phyloP scores from a whole-genome alignment of 2,888 invertebrate genomes.

The Sesia apiformis region DNA sequence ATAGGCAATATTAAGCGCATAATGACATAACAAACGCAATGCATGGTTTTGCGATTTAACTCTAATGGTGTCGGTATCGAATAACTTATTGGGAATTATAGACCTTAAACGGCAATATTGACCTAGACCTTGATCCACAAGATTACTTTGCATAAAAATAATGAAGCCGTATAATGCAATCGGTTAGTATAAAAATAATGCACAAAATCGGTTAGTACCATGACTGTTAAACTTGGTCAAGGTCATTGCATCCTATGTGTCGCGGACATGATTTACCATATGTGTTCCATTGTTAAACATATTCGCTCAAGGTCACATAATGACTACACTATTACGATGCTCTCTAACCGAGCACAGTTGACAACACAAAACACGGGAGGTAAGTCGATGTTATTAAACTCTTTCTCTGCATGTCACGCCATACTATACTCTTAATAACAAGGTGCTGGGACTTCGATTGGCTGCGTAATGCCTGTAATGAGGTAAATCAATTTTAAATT shows the following conservation, averaged over 20 bases:
- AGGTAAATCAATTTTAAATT: constrained; percentile 37
- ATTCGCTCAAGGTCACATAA: constrained; percentile 40
- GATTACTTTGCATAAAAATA: too few species aligned
- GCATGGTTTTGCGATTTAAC: constrained; percentile 8
- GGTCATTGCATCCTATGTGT: constrained; percentile 25
- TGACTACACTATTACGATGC: constrained; percentile 43
- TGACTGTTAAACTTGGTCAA: constrained; percentile 24
- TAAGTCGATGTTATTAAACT: constrained; percentile 41
- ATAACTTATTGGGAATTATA: not conserved
- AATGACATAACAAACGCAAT: not conserved
- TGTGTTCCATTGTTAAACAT: constrained; percentile 31
- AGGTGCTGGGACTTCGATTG: constrained; percentile 53
- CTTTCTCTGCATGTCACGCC: constrained; percentile 34
- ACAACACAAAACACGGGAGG: constrained; percentile 42
- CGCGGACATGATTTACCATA: constrained; percentile 8
- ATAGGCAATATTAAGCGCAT: not conserved
- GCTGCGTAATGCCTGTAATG: constrained; percentile 19
- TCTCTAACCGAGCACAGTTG: constrained; percentile 39
- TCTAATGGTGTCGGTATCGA: not conserved
- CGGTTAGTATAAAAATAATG: too few species aligned
- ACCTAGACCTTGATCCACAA: too few species aligned
- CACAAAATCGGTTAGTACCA: not conserved
- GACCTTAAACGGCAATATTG: not conserved
- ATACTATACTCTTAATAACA: constrained; percentile 23
- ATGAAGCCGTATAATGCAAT: too few species aligned